Evolutionary conservation across 2,113 vertebrate genomes (phyloP).

Genomic region (Sakesphorus luctuosus): DNA sequence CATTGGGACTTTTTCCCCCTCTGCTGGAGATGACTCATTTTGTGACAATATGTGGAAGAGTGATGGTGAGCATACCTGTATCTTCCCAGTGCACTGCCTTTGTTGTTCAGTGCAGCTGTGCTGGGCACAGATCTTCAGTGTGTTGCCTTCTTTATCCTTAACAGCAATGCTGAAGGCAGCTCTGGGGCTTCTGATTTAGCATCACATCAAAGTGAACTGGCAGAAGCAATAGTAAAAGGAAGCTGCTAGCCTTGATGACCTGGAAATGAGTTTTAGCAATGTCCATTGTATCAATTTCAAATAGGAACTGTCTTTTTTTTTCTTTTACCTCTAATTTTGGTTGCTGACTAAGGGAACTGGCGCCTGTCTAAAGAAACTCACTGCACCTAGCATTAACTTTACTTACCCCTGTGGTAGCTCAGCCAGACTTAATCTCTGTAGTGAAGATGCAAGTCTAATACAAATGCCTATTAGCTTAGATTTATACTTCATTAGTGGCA

Average conservation of each 20-base stretch:
- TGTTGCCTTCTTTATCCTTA: not conserved
- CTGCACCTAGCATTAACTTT: not conserved
- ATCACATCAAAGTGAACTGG: not conserved
- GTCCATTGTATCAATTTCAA: not conserved
- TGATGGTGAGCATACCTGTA: not conserved
- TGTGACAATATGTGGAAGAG: not conserved
- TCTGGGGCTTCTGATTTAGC: rapidly evolving
- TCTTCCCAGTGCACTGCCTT: not conserved
- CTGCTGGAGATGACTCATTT: not conserved
- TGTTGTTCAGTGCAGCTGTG: not conserved
- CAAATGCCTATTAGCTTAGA: not conserved
- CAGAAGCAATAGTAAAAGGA: not conserved
- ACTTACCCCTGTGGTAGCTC: not conserved
- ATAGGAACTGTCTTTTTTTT: not conserved
- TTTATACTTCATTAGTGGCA: not conserved
- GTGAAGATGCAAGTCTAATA: not conserved
- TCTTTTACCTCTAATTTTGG: not conserved
- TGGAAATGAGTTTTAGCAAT: not conserved
- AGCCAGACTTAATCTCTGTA: rapidly evolving
- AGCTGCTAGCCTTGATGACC: not conserved
- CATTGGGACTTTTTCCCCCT: not conserved
- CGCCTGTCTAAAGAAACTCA: not conserved
- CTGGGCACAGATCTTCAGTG: not conserved
- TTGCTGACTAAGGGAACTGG: not conserved
- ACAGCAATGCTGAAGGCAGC: not conserved